Evolutionary conservation across 2,797 vertebrate genomes (phyloP).

Genomic region (Microctenopoma steveboyesi): DNA sequence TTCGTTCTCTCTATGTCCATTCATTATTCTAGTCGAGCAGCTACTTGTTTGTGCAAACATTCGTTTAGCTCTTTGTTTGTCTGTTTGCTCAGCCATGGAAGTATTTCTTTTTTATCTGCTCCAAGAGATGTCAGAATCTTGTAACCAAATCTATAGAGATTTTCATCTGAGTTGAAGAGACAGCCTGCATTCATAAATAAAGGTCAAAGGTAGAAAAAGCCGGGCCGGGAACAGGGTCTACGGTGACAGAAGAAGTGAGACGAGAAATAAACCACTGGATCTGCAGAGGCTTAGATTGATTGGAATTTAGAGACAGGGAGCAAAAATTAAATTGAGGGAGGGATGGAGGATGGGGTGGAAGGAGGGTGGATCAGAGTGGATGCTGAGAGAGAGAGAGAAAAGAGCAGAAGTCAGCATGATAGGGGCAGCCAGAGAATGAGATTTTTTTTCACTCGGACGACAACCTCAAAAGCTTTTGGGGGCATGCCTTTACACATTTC

Average conservation of each 20-base stretch:
- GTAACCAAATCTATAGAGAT: constrained; percentile 51
- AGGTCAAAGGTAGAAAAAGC: constrained; percentile 69
- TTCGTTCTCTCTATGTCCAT: constrained; percentile 54
- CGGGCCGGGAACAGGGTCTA: constrained; percentile 20
- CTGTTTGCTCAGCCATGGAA: constrained; percentile 43
- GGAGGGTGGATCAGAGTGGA: constrained; percentile 49
- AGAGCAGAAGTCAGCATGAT: constrained; percentile 68
- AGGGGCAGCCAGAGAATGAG: constrained; percentile 63
- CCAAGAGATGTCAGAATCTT: constrained; percentile 30
- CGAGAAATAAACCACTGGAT: constrained; percentile 59
- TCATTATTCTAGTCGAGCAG: constrained; percentile 65
- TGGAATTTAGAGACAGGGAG: constrained; percentile 66
- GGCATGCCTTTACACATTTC: constrained; percentile 66
- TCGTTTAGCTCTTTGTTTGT: constrained; percentile 69
- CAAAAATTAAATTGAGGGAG: constrained; percentile 53
- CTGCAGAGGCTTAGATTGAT: constrained; percentile 71
- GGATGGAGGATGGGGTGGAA: constrained; percentile 14
- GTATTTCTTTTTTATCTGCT: constrained; percentile 14
- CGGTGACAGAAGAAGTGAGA: constrained; percentile 51
- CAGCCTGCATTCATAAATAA: constrained; percentile 54
- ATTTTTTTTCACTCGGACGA: constrained; percentile 70
- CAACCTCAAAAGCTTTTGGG: constrained; percentile 71
- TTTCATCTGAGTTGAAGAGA: constrained; percentile 42
- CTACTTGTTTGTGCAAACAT: constrained; percentile 73
- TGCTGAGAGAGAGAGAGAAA: constrained; percentile 25